Percentiles rank a stretch among this genome's conserved stretches.
Evolutionary conservation across 1,140 invertebrate genomes (phyloP).

Genomic region (Calosoma granatense): DNA sequence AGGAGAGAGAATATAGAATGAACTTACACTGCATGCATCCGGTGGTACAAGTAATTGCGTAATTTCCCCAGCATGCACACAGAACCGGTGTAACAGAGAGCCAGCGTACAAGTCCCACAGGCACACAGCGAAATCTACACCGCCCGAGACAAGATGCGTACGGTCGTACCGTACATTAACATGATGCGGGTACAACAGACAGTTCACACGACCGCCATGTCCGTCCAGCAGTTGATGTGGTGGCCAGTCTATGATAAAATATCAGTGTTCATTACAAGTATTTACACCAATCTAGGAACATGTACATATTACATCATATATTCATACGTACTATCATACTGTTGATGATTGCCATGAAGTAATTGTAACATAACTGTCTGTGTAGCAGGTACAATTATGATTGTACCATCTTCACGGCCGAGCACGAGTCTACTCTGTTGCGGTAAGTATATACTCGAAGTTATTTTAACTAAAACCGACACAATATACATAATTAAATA

Average conservation of each 20-base stretch:
- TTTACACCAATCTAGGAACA: not conserved
- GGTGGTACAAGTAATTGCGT: conserved; percentile 87
- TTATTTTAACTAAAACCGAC: conserved; percentile 55
- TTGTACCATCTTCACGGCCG: conserved; percentile 90
- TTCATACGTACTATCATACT: conserved; percentile 58
- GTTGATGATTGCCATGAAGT: conserved; percentile 81
- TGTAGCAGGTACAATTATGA: conserved; percentile 93
- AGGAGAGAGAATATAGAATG: conserved; percentile 15
- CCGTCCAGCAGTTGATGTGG: conserved; percentile 81
- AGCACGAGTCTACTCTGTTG: conserved; percentile 88
- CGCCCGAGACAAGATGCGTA: conserved; percentile 85
- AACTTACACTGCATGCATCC: conserved; percentile 76
- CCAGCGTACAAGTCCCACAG: conserved; percentile 95
- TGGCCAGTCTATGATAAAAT: conserved; percentile 62
- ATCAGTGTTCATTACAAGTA: not conserved
- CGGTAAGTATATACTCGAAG: conserved; percentile 86
- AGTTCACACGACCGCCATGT: conserved; percentile 90
- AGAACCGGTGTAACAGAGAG: conserved; percentile 84
- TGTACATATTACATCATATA: not conserved
- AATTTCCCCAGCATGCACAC: conserved; percentile 89
- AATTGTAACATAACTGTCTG: conserved; percentile 92
- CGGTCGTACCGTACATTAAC: conserved; percentile 89
- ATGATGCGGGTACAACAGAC: conserved; percentile 89
- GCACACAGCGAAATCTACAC: conserved; percentile 95
- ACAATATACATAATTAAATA: conserved; percentile 32